A percentile compares a stretch with the other conserved stretches of the same genome.
phyloP scores from a whole-genome alignment of 2,797 vertebrate genomes.

The Pygocentrus nattereri region DNA sequence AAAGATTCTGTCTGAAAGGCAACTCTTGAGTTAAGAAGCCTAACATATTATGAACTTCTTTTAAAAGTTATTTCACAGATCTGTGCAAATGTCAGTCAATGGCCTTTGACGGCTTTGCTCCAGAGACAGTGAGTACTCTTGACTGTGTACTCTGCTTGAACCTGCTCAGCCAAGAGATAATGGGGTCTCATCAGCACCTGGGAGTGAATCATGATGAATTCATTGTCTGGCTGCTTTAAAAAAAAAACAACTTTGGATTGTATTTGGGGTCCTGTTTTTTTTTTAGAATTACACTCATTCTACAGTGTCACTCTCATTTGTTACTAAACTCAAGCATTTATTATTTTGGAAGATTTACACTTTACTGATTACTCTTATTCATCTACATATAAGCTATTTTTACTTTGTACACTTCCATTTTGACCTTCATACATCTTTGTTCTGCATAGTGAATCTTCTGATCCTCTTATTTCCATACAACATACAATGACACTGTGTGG shows the following conservation, averaged over 20 bases:
- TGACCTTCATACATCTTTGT: no score
- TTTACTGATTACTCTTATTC: no score
- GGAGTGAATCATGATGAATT: constrained; percentile 10
- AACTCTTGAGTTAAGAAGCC: not conserved
- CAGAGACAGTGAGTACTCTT: not conserved
- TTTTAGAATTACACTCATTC: not conserved
- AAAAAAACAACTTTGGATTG: not conserved
- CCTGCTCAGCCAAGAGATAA: not conserved
- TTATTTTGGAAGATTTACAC: no score
- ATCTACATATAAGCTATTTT: no score
- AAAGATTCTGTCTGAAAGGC: not conserved
- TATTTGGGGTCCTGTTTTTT: not conserved
- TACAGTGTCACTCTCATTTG: not conserved
- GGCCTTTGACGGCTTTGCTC: not conserved
- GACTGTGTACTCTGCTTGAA: not conserved
- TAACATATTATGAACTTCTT: not conserved
- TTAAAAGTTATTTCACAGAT: not conserved
- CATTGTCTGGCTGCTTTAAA: not conserved
- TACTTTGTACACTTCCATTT: no score
- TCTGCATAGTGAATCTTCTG: no score
- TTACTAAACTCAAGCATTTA: no score
- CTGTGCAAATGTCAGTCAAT: not conserved
- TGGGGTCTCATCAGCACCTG: constrained; percentile 13
- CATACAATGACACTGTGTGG: no score
- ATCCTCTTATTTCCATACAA: no score